Percentiles rank a stretch among this genome's conserved stretches.
Conservation (phyloP, 2,113 vertebrate species). For the Thymallus thymallus region DNA sequence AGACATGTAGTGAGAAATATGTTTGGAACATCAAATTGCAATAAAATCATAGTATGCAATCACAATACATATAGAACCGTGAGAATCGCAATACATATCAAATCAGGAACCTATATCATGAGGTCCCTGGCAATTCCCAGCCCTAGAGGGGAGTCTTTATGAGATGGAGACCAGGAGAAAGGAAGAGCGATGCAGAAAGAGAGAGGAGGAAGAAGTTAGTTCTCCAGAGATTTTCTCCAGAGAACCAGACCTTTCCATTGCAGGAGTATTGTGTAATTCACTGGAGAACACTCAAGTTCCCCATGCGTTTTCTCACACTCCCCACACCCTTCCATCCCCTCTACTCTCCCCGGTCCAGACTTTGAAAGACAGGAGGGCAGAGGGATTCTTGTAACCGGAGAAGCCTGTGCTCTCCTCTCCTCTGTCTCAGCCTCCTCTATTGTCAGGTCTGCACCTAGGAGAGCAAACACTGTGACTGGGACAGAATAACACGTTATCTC, state of each 20-base stretch:
- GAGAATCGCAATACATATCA: too few species aligned
- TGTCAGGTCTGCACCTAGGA: conserved; percentile 21
- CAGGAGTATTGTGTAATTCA: conserved; percentile 34
- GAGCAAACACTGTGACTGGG: conserved; percentile 24
- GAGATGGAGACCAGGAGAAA: not conserved
- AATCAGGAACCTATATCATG: too few species aligned
- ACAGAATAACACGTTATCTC: not conserved
- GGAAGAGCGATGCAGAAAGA: not conserved
- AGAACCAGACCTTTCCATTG: conserved; percentile 26
- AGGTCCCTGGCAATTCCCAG: too few species aligned
- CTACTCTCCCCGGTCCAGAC: conserved; percentile 19
- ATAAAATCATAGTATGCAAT: too few species aligned
- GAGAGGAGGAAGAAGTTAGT: not conserved
- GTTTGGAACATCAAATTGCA: too few species aligned
- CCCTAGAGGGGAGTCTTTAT: not conserved
- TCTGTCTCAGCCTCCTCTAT: conserved; percentile 21
- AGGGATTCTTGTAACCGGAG: conserved; percentile 58
- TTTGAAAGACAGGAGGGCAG: conserved; percentile 56
- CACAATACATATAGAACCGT: too few species aligned
- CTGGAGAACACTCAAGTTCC: conserved; percentile 31
- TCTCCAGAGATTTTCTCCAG: conserved; percentile 13
- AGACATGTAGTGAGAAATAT: too few species aligned
- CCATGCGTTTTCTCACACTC: not conserved
- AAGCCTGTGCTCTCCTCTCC: conserved; percentile 44
- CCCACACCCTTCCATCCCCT: not conserved